These are phyloP conservation scores for Dynastes grantii DNA, from an alignment of 2,888 invertebrate genomes.

Conservation along the genomic window DNA sequence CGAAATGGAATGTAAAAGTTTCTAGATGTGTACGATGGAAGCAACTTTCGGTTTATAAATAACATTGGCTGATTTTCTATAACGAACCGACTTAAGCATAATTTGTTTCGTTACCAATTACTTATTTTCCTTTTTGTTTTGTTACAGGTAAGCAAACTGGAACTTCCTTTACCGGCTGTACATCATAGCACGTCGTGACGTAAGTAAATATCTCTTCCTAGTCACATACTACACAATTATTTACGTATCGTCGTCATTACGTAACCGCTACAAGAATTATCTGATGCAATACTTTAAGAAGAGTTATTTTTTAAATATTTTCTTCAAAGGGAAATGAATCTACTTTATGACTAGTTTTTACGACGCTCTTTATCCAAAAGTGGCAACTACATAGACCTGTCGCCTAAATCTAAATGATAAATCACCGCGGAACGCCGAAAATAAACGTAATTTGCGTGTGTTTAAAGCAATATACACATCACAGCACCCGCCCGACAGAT, in stretches of 20 bases:
- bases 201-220: background rate
- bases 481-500: background rate
- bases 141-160: slow-evolving; percentile 31
- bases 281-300: background rate
- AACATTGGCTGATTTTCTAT: too few species aligned
- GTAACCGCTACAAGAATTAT: background rate
- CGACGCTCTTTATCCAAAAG: slow-evolving; percentile 6
- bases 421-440: slow-evolving; percentile 28
- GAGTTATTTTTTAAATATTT: background rate
- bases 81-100: too few species aligned
- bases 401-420: slow-evolving; percentile 21
- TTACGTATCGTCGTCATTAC: background rate
- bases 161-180: background rate
- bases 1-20: too few species aligned
- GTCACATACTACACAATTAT: background rate
- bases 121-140: slow-evolving; percentile 1
- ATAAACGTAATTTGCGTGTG: slow-evolving; percentile 20
- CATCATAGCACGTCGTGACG: background rate
- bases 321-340: background rate
- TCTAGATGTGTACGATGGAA: too few species aligned
- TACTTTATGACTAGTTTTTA: background rate
- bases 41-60: too few species aligned
- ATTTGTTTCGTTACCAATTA: background rate
- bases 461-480: slow-evolving; percentile 7
- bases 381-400: background rate